These are phyloP conservation scores for Himalopsyche anomala DNA, from an alignment of 2,888 invertebrate genomes.

Conservation along the genomic window DNA sequence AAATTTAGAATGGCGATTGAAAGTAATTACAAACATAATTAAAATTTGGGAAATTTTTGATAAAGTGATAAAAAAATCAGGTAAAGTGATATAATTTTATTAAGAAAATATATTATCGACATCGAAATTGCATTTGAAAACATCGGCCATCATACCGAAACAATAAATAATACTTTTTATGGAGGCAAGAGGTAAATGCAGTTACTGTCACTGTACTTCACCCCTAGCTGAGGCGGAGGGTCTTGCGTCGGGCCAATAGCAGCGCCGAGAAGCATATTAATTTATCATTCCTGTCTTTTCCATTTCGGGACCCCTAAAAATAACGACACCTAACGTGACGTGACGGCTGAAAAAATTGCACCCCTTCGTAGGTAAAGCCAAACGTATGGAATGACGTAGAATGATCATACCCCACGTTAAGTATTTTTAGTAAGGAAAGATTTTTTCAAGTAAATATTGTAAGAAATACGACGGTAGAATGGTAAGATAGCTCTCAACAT, in stretches of 20 bases:
- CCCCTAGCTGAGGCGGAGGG: background rate
- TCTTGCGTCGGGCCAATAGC: background rate
- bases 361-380: background rate
- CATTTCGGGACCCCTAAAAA: background rate
- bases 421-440: no score
- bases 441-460: no score
- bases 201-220: background rate
- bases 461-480: no score
- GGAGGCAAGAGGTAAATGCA: background rate
- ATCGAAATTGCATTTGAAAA: background rate
- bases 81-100: no score
- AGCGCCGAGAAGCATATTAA: background rate
- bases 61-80: no score
- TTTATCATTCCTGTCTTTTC: background rate
- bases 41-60: no score
- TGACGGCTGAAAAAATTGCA: background rate
- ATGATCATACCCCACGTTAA: no score
- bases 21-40: no score
- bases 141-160: background rate
- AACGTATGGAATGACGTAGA: no score
- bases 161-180: background rate
- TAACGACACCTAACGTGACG: constrained; percentile 2
- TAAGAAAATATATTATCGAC: no score
- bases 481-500: no score
- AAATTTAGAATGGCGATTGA: no score